Conservation (phyloP, 2,888 invertebrate species). For the Oxystoma pomonae region DNA sequence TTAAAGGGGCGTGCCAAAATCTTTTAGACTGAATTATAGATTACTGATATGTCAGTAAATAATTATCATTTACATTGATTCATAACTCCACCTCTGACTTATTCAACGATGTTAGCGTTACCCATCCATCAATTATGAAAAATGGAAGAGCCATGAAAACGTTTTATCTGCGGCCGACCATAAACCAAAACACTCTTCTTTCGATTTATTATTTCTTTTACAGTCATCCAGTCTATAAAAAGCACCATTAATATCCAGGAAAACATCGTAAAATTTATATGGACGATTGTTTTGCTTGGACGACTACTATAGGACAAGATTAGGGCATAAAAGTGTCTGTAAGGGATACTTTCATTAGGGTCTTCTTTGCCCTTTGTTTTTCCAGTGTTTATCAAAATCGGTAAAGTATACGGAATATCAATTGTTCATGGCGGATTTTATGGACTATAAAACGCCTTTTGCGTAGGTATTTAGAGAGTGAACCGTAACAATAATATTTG, state of each 20-base stretch:
- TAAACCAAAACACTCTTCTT: neutral
- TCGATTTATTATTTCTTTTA: neutral
- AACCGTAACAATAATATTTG: too few species aligned
- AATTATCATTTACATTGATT: too few species aligned
- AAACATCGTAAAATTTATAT: neutral
- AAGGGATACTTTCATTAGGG: neutral
- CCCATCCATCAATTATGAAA: neutral
- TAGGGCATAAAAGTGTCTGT: neutral
- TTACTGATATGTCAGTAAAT: too few species aligned
- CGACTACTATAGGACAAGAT: neutral
- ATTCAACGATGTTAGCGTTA: neutral
- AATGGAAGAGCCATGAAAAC: neutral
- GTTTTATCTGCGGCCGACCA: neutral
- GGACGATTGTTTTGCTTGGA: neutral
- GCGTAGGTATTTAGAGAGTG: too few species aligned
- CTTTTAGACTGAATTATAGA: too few species aligned
- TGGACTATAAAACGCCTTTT: too few species aligned
- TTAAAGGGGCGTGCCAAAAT: too few species aligned
- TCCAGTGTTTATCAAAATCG: neutral
- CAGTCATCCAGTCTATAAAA: neutral
- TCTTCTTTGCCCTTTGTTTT: neutral
- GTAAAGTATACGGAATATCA: neutral
- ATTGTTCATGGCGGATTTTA: too few species aligned
- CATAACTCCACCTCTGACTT: too few species aligned
- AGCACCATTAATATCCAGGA: neutral